Evolutionary conservation across 2,113 vertebrate genomes (phyloP).

Genomic region (Aplodontia rufa): DNA sequence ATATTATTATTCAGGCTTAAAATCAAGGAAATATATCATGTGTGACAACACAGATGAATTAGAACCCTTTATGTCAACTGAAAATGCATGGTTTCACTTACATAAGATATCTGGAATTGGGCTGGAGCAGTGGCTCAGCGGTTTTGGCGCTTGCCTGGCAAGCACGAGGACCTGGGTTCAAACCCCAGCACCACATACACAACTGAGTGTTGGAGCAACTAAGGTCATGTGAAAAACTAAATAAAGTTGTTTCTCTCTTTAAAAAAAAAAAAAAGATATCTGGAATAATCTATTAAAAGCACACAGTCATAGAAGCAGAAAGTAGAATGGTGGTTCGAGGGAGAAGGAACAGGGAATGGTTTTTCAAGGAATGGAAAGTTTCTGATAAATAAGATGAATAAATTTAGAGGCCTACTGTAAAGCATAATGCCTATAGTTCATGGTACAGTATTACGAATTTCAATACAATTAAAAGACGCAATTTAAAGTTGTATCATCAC

Average conservation of each 20-base stretch:
- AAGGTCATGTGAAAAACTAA: too few relatives aligned
- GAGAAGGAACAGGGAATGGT: neutral
- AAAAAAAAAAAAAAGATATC: too few relatives aligned
- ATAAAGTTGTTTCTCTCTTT: too few relatives aligned
- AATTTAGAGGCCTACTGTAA: neutral
- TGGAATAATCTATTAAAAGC: neutral
- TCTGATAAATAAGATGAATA: neutral
- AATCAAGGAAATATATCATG: neutral
- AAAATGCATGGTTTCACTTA: neutral
- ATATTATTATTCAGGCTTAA: neutral
- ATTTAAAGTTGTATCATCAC: neutral
- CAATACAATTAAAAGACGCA: neutral
- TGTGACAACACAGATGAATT: neutral
- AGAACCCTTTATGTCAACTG: neutral
- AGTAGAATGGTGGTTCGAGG: neutral
- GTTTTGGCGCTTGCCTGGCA: too few relatives aligned
- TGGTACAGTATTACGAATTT: neutral
- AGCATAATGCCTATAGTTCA: neutral
- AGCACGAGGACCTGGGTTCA: too few relatives aligned
- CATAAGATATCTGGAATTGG: neutral
- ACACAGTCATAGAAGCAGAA: neutral
- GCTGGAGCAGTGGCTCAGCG: too few relatives aligned
- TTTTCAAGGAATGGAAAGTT: neutral
- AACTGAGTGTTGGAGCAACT: too few relatives aligned
- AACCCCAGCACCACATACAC: too few relatives aligned